These are phyloP conservation scores for Venusia cambrica DNA, from an alignment of 2,888 invertebrate species.

Conservation along the genomic window DNA sequence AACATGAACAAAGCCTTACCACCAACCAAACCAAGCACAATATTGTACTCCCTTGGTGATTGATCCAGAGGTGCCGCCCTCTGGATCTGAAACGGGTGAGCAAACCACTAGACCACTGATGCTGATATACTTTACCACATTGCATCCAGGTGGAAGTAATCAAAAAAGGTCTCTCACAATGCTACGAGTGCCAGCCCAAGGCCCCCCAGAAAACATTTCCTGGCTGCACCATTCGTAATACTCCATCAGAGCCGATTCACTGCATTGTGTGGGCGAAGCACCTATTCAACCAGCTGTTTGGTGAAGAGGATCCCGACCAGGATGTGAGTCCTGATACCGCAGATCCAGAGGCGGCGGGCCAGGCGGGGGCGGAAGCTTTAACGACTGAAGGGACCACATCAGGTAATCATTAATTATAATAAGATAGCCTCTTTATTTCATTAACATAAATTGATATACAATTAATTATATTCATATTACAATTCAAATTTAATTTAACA, in stretches of 20 bases:
- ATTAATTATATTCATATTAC: too few species aligned
- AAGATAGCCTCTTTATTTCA: too few species aligned
- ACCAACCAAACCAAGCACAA: too few species aligned
- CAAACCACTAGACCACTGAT: too few species aligned
- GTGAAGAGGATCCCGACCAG: conserved; percentile 96
- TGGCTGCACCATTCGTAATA: conserved; percentile 99
- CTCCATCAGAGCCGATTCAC: conserved; percentile 99
- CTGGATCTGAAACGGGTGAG: too few species aligned
- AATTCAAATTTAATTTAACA: too few species aligned
- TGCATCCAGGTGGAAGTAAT: conserved; percentile 86
- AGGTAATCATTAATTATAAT: conserved; percentile 41
- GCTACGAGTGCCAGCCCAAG: conserved; percentile 98
- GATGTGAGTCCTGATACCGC: conserved; percentile 98
- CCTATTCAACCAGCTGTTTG: conserved; percentile 99
- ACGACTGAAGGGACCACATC: conserved; percentile 63
- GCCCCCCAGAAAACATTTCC: conserved; percentile 96
- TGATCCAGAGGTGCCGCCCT: too few species aligned
- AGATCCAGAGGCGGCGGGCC: conserved; percentile 93
- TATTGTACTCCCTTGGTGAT: too few species aligned
- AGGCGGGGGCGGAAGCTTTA: conserved; percentile 83
- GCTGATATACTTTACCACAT: too few species aligned
- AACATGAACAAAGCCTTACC: too few species aligned
- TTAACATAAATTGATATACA: too few species aligned
- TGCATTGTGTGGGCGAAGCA: conserved; percentile 99
- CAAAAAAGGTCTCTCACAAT: conserved; percentile 93